These are phyloP conservation scores for Forbesichthys papilliferus DNA, from an alignment of 2,113 vertebrate species.

Conservation along the genomic window DNA sequence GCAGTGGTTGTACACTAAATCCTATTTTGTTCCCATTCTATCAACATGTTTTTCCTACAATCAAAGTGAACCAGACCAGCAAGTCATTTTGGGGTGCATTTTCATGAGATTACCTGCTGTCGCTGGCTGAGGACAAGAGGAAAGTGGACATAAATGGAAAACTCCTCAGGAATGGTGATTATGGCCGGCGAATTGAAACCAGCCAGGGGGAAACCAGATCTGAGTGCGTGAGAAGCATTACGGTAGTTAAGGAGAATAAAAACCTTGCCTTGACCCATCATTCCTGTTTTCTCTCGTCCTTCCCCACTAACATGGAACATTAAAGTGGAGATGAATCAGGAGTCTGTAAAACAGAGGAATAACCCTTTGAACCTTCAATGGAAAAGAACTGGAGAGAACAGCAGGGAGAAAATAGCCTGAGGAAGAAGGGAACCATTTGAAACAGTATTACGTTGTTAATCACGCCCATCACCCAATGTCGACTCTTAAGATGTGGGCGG, in stretches of 20 bases:
- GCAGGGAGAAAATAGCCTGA: slow-evolving; percentile 12
- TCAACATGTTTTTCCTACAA: slow-evolving; percentile 24
- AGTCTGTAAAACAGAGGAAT: slow-evolving; percentile 49
- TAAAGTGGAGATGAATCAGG: slow-evolving; percentile 60
- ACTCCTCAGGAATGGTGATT: slow-evolving; percentile 60
- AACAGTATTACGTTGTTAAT: slow-evolving; percentile 51
- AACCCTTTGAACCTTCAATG: slow-evolving; percentile 55
- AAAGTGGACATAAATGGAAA: slow-evolving; percentile 50
- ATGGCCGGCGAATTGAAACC: slow-evolving; percentile 62
- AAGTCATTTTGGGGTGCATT: slow-evolving; percentile 24
- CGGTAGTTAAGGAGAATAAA: slow-evolving; percentile 57
- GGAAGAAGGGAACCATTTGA: slow-evolving; percentile 32
- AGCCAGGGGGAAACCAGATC: slow-evolving; percentile 64
- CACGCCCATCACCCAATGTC: slow-evolving; percentile 24
- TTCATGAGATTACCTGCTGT: slow-evolving; percentile 52
- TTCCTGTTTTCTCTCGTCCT: slow-evolving; percentile 43
- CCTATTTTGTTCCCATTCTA: slow-evolving; percentile 9
- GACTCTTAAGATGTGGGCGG: slow-evolving; percentile 31
- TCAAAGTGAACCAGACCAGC: slow-evolving; percentile 32
- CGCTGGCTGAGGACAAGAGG: slow-evolving; percentile 40
- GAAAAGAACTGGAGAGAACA: slow-evolving; percentile 31
- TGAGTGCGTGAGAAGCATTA: slow-evolving; percentile 63
- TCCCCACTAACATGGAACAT: slow-evolving; percentile 41
- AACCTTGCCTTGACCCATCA: slow-evolving; percentile 46
- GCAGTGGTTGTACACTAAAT: slow-evolving; percentile 3